Conservation (phyloP, 2,888 invertebrate genomes). For the Euproctis similis region DNA sequence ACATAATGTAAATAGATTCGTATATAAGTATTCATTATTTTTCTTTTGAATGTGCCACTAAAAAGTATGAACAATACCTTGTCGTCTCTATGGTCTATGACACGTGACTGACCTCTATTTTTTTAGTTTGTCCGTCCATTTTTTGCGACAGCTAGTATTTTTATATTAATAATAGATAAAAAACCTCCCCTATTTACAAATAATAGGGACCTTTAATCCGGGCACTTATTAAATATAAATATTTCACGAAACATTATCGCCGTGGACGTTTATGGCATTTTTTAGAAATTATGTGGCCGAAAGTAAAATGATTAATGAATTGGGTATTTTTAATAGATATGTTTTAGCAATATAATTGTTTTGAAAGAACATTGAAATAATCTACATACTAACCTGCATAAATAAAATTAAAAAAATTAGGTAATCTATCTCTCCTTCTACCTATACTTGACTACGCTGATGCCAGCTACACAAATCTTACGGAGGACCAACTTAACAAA, state of each 20-base stretch:
- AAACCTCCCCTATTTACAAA: constrained; percentile 68
- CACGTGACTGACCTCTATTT: constrained; percentile 45
- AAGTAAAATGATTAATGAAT: no score
- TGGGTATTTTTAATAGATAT: no score
- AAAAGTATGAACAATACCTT: constrained; percentile 19
- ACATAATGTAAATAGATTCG: no score
- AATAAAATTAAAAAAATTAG: no score
- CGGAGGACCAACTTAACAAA: no score
- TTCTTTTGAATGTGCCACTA: constrained; percentile 13
- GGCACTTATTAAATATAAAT: constrained; percentile 73
- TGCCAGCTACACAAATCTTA: no score
- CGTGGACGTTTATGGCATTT: constrained; percentile 23
- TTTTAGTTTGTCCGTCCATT: constrained; percentile 33
- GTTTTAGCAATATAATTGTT: no score
- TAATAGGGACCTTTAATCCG: constrained; percentile 72
- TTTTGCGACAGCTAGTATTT: constrained; percentile 33
- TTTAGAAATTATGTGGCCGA: no score
- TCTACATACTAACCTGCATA: no score
- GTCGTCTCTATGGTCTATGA: constrained; percentile 36
- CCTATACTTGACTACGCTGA: no score
- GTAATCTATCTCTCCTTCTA: no score
- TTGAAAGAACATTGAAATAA: no score
- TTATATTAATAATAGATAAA: constrained; percentile 39
- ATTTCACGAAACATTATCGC: constrained; percentile 59
- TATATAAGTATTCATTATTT: constrained; percentile 3